Evolutionary conservation across 1,140 invertebrate genomes (phyloP), one percentile per base, ranked within the genome.

Genomic region (Pseudoatta argentina): DNA sequence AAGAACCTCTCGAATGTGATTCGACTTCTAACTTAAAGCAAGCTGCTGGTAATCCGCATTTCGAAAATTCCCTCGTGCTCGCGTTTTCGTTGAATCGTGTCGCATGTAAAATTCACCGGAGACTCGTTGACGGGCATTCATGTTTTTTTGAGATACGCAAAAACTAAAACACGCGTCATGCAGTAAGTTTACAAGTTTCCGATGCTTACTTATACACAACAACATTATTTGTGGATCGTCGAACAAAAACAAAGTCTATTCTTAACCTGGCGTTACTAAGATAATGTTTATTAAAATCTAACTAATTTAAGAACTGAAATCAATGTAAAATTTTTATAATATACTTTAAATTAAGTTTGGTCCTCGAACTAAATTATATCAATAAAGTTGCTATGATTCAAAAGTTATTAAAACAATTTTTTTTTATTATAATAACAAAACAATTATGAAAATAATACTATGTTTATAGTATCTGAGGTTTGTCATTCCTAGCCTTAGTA

Each of bases 1-100:
- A 24, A 57, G 44, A 83, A 85, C 61, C 72, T 66, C 55, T 18
- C 18, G 34, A 71, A n/a, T 51, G 10, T 71, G n/a, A 81, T 71
- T 71, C 48, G 66, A 57, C 30, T 81, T 27, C 21, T 44, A 51
- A 81, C 67, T 81, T 48, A 24, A 53, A 10, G n/a, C 51, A 39
- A 27, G 14, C 27, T 21, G 55, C 16, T 67, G 21, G 14, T 67
- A 79, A 79, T 34, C 44, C 24, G 6, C 44, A 27, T 79, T 53
- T 67, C n/a, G 27, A 53, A 67, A 39, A 67, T 66, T 79, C 14
- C 8, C 24, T 53, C 27, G 55, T 5, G 55, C 18, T 44, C 57
- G 16, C 57, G 16, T 77, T 57, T 39, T 39, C 39, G 14, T 30
- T 18, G 24, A 44, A 12, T 27, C 34, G 30, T 48, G 16, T 21